Conservation (phyloP, 2,888 invertebrate species). For the Orgyia antiqua region DNA sequence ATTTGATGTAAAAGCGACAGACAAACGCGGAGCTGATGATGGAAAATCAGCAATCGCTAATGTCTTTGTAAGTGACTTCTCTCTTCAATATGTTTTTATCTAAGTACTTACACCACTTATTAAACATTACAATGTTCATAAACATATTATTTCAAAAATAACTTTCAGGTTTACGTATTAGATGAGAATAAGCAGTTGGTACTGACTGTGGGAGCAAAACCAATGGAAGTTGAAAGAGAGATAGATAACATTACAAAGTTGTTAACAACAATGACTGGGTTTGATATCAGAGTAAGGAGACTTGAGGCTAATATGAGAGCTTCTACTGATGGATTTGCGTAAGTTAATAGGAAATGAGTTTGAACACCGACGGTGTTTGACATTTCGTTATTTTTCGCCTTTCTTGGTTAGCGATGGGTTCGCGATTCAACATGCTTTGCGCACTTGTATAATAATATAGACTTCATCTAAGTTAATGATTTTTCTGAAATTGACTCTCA, state of each 20-base stretch:
- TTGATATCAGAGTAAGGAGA: slow-evolving; percentile 87
- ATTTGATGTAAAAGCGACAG: slow-evolving; percentile 93
- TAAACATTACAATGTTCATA: background rate
- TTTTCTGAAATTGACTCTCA: no score
- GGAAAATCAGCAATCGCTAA: slow-evolving; percentile 91
- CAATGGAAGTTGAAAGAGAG: slow-evolving; percentile 85
- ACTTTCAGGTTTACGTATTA: slow-evolving; percentile 84
- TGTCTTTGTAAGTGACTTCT: slow-evolving; percentile 89
- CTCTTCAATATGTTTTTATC: background rate
- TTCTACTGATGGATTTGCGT: slow-evolving; percentile 82
- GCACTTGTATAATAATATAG: no score
- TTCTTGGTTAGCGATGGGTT: no score
- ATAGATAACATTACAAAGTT: slow-evolving; percentile 83
- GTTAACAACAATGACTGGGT: slow-evolving; percentile 85
- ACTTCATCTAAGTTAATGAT: no score
- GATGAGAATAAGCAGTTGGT: slow-evolving; percentile 90
- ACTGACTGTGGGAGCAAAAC: slow-evolving; percentile 86
- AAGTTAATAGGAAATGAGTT: no score
- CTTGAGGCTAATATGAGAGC: slow-evolving; percentile 86
- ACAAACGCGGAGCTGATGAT: slow-evolving; percentile 87
- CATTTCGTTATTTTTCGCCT: no score
- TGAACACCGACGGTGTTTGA: no score
- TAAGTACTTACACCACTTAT: no score
- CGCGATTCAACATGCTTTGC: no score
- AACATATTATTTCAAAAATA: background rate